A percentile compares a stretch with the other conserved stretches of the same genome.
These are phyloP conservation scores for Euthynnus affinis DNA, from an alignment of 2,797 vertebrate genomes.

Conservation along the genomic window DNA sequence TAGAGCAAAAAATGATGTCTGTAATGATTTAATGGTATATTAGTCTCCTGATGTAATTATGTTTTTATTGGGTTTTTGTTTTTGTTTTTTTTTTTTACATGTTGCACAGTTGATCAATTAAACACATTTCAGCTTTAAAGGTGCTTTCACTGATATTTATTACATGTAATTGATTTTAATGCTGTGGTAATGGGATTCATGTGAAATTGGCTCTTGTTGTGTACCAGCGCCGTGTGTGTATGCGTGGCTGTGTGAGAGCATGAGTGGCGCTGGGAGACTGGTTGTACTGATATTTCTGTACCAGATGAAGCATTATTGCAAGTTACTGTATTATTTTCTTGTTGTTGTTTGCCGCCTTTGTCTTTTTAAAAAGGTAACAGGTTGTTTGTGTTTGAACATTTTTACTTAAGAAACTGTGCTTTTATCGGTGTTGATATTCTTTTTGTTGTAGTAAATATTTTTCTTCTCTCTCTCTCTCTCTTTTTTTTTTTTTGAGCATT, in stretches of 20 bases:
- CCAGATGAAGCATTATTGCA: constrained; percentile 69
- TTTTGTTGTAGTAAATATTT: constrained; percentile 67
- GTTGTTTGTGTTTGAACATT: constrained; percentile 66
- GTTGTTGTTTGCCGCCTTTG: constrained; percentile 44
- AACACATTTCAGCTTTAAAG: constrained; percentile 86
- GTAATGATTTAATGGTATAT: constrained; percentile 65
- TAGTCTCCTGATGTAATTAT: constrained; percentile 67
- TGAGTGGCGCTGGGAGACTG: constrained; percentile 45
- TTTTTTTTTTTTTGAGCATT: constrained; percentile 64
- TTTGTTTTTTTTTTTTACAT: constrained; percentile 58
- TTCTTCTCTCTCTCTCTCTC: constrained; percentile 43
- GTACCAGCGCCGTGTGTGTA: constrained; percentile 48
- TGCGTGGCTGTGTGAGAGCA: constrained; percentile 26
- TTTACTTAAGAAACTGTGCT: constrained; percentile 65
- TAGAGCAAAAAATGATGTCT: constrained; percentile 50
- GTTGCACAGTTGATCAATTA: constrained; percentile 80
- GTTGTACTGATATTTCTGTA: constrained; percentile 54
- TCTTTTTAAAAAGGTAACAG: constrained; percentile 58
- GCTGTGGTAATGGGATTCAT: constrained; percentile 76
- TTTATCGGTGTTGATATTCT: constrained; percentile 70
- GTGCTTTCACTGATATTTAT: constrained; percentile 85
- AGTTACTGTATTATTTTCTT: constrained; percentile 73
- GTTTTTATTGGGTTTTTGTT: constrained; percentile 64
- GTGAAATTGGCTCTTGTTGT: constrained; percentile 64
- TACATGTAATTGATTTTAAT: constrained; percentile 78